phyloP scores from a whole-genome alignment of 2,888 invertebrate species.

The Stomorhina lunata region DNA sequence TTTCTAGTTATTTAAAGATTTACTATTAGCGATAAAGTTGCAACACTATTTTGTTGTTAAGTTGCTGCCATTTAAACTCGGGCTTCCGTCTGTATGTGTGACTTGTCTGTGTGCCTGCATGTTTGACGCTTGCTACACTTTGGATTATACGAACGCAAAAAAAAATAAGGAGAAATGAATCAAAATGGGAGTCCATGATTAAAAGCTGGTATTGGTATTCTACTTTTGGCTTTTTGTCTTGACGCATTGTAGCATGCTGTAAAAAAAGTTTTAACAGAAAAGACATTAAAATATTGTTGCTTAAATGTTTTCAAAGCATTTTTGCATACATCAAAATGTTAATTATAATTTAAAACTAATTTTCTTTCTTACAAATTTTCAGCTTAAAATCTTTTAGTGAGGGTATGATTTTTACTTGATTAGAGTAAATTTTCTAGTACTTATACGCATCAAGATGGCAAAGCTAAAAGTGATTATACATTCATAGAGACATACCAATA shows the following conservation, averaged over 20 bases:
- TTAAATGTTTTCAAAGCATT: background rate
- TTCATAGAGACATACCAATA: too few relatives aligned
- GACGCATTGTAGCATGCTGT: slow-evolving; percentile 47
- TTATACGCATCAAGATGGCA: too few relatives aligned
- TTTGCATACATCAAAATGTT: too few relatives aligned
- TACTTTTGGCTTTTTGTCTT: slow-evolving; percentile 12
- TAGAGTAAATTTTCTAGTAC: too few relatives aligned
- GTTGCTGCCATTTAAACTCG: slow-evolving; percentile 56
- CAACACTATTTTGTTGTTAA: slow-evolving; percentile 46
- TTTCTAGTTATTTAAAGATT: slow-evolving; percentile 60
- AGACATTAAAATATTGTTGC: slow-evolving; percentile 29
- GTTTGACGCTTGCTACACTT: slow-evolving; percentile 19
- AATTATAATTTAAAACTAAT: too few relatives aligned
- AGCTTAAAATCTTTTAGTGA: too few relatives aligned
- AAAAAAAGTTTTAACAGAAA: slow-evolving; percentile 45
- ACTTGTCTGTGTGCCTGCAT: slow-evolving; percentile 22
- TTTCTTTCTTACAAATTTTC: too few relatives aligned
- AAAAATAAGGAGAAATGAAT: background rate
- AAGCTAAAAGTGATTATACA: too few relatives aligned
- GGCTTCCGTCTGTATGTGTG: slow-evolving; percentile 43
- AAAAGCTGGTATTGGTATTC: background rate
- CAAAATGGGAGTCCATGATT: background rate
- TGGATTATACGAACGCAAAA: slow-evolving; percentile 8
- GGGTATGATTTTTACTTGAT: too few relatives aligned
- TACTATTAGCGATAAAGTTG: slow-evolving; percentile 62